Evolutionary conservation across 2,888 invertebrate species (phyloP).

Genomic region (Euzophera pinguis): DNA sequence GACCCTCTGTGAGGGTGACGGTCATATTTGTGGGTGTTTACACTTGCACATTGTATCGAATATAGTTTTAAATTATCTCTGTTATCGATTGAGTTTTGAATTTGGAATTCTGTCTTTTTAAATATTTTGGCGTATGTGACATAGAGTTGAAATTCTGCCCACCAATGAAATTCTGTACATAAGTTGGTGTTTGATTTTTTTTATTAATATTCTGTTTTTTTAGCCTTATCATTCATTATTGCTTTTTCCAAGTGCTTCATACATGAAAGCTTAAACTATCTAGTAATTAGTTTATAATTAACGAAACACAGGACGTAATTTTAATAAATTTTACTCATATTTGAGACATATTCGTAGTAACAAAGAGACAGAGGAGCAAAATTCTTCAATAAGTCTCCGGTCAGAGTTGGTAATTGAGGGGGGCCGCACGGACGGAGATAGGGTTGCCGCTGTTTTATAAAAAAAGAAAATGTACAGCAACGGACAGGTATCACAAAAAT

Average conservation of each 20-base stretch:
- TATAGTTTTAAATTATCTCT: neutral
- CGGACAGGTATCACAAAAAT: too few species aligned
- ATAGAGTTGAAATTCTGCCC: too few species aligned
- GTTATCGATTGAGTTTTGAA: neutral
- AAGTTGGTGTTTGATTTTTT: too few species aligned
- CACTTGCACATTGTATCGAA: slow-evolving; percentile 19
- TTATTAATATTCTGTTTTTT: too few species aligned
- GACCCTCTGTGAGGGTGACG: slow-evolving; percentile 38
- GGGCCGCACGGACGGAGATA: slow-evolving; percentile 43
- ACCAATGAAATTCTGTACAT: too few species aligned
- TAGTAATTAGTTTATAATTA: too few species aligned
- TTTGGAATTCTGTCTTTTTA: neutral
- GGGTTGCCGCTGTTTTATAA: neutral
- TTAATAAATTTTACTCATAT: too few species aligned
- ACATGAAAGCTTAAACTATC: too few species aligned
- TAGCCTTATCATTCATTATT: too few species aligned
- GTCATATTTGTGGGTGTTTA: slow-evolving; percentile 16
- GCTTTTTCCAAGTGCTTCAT: too few species aligned
- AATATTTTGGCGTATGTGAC: neutral
- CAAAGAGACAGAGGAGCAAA: slow-evolving; percentile 52
- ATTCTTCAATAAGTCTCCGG: slow-evolving; percentile 78
- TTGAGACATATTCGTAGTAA: slow-evolving; percentile 20
- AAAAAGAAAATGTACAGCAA: neutral
- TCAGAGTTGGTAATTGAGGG: slow-evolving; percentile 76
- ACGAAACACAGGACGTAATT: too few species aligned